Conservation (phyloP, 2,113 vertebrate species). For the Tupaia chinensis region DNA sequence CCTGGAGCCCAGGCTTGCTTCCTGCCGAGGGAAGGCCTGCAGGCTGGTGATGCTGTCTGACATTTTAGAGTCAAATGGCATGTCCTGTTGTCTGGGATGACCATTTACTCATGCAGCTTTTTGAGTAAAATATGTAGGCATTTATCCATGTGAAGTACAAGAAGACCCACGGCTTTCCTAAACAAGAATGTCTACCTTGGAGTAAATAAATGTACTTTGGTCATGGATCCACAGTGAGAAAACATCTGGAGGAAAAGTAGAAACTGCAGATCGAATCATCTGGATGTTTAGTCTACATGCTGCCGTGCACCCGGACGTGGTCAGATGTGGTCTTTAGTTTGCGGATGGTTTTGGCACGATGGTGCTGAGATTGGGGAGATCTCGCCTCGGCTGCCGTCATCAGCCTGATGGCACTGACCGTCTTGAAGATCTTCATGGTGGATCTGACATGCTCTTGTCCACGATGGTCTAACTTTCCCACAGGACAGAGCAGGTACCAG, state of each 20-base stretch:
- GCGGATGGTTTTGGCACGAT: neutral
- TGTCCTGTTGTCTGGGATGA: neutral
- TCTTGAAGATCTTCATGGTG: neutral
- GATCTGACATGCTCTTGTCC: neutral
- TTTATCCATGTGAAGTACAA: neutral
- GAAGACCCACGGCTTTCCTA: neutral
- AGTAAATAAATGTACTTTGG: neutral
- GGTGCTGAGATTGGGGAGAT: neutral
- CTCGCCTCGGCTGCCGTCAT: rapidly evolving
- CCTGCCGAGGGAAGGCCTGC: neutral
- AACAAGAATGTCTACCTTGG: neutral
- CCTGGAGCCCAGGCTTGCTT: neutral
- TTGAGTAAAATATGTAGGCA: neutral
- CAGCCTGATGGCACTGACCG: rapidly evolving
- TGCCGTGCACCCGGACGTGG: neutral
- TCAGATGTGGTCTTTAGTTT: neutral
- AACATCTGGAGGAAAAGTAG: neutral
- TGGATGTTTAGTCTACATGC: neutral
- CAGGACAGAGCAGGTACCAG: neutral
- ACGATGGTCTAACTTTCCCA: no score
- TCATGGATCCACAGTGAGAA: neutral
- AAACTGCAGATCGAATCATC: neutral
- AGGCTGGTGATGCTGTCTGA: neutral
- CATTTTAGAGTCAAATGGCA: neutral
- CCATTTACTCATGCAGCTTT: neutral